Evolutionary conservation across 2,113 vertebrate species (phyloP).

Genomic region (Colius striatus): DNA sequence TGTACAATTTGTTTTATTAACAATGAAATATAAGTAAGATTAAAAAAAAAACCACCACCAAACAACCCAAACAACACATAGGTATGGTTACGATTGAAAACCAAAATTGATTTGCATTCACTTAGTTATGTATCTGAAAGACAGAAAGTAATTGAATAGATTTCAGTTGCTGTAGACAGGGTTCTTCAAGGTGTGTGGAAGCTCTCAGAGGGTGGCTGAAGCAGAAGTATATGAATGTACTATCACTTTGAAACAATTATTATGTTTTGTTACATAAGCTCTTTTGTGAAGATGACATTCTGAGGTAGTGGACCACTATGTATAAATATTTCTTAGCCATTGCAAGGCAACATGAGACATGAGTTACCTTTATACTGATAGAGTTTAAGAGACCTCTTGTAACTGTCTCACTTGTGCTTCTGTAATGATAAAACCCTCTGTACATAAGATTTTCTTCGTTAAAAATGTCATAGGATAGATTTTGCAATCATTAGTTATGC

Average conservation of each 20-base stretch:
- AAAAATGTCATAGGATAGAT: background rate
- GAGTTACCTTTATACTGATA: background rate
- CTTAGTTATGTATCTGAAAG: background rate
- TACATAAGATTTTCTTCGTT: background rate
- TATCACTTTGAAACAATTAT: background rate
- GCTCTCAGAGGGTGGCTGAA: background rate
- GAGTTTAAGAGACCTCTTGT: background rate
- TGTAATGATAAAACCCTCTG: background rate
- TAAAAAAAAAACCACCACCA: background rate
- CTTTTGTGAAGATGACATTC: no score
- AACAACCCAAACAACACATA: no score
- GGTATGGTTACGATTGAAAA: background rate
- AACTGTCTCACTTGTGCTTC: background rate
- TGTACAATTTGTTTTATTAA: background rate
- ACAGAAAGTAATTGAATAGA: background rate
- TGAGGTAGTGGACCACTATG: background rate
- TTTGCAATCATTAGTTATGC: background rate
- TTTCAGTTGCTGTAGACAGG: background rate
- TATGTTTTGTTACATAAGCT: background rate
- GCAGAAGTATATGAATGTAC: background rate
- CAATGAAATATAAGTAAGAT: background rate
- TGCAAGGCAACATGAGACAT: accelerated
- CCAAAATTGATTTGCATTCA: background rate
- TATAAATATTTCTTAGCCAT: background rate
- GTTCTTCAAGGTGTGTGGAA: background rate